Base-by-base conservation (phyloP, 2,888 invertebrate species). In the Trichogramma dendrolimi region DNA sequence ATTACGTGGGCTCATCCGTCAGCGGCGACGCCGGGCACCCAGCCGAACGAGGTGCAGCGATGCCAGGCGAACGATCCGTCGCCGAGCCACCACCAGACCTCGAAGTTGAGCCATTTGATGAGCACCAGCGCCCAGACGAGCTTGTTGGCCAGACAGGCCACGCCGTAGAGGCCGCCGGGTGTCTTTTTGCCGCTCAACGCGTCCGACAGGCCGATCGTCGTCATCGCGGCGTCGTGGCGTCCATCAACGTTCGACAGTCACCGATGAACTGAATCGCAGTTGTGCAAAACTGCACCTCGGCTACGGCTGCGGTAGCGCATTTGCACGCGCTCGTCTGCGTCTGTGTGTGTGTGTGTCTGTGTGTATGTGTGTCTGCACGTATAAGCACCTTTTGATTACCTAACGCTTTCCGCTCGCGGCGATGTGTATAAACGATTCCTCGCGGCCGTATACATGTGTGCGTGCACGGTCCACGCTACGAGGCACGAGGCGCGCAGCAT, bases 101-200 rank as follows among this genome's bases (percentile, higher is more conserved):
- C 71, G 40, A 73, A 69, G 63, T 74, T 73, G 47, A 76, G 66
- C 73, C 77, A 74, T 65, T 72, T 71, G 58, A 74, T 14, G 42
- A 73, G 60, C 38, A 73, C 67, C 46, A 70, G 71, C 44, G 69
- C 73, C 63, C 73, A 76, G 41, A 76, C 47, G 44, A 75, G 62
- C 47, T 69, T 68, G 65, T 73, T 74, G 49, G 75, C 69, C 53
- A 73, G 72, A 57, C 71, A 73, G 7, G 69, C 60, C 8, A 72
- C 62, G 8, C 73, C 73, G 53, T 65, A 58, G 4, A 70, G 39
- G 58, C 44, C 27, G 2, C 58, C 40, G 7, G 50, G 55, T n/a
- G 50, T 46, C 5, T 27, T 10, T 4, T 50, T 55, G 10, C 61
- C 61, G 7, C 5, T 44, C 10, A 61, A 11, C 8, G 50, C 7